Evolutionary conservation across 2,113 vertebrate species (phyloP), one percentile per base, ranked within the genome.

Genomic region (Stegostoma tigrinum): DNA sequence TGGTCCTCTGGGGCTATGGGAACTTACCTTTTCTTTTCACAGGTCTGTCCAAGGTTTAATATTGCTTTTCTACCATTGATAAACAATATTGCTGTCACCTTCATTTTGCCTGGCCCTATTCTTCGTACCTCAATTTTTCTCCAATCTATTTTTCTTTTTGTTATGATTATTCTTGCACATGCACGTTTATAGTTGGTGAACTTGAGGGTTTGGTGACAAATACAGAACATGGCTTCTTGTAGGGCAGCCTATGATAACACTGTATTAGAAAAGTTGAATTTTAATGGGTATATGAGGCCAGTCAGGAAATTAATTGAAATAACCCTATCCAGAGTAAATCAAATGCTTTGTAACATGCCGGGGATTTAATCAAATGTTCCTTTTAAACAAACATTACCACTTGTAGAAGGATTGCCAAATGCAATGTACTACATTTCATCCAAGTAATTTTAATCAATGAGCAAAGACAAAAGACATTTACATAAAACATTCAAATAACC

Each of bases 401-500:
- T 90, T 61, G 30, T 34, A 52, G 12, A 70, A 27, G 30, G 42
- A 72, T 27, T 72, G 66, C 70, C 72, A 95, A 95, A 95, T 95
- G 67, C 45, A 42, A 95, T 75, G 94, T 95, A 30, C 23, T 95
- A 27, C 42, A 72, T 52, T 72, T 95, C 48, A 95, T 52, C 66
- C 42, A 95, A 68, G 94, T 52, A 95, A 72, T 72, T 95, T 72
- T 48, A 95, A 95, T 72, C 68, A 72, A 95, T 72, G 93, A 95
- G 38, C 93, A 95, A 95, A 95, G 68, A 75, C 93, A 30, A 95
- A 95, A 95, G 68, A 95, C 94, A 95, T 95, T 75, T 95, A 95
- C 94, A 95, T 95, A 95, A 95, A 66, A 52, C 94, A 93, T 93
- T 93, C 61, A 95, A 95, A 95, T 95, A 52, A 72, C 94, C 94